A percentile compares a stretch with the other conserved stretches of the same genome.
Evolutionary conservation across 2,888 invertebrate genomes (phyloP).

Genomic region (Pherbina coryleti): DNA sequence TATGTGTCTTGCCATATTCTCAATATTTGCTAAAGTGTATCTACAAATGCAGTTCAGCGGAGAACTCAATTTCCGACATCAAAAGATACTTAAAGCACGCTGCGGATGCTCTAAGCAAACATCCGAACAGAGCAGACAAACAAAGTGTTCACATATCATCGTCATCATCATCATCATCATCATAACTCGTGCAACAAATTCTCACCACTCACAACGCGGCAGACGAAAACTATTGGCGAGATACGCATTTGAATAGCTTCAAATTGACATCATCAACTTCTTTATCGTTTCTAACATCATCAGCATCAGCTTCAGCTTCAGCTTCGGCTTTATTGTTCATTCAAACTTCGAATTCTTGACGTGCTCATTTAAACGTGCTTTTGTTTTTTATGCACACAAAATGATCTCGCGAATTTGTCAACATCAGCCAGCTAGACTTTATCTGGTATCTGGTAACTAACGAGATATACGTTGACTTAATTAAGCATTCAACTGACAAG

Average conservation of each 20-base stretch:
- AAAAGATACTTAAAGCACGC: constrained; percentile 18
- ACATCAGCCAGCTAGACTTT: background rate
- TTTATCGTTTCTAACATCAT: background rate
- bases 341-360: background rate
- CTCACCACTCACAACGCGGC: background rate
- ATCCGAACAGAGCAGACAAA: background rate
- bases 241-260: background rate
- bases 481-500: constrained; percentile 29
- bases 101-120: constrained; percentile 20
- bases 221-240: background rate
- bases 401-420: constrained; percentile 23
- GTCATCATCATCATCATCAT: background rate
- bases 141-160: background rate
- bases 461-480: constrained; percentile 14
- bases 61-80: constrained; percentile 16
- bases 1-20: background rate
- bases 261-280: constrained; percentile 12
- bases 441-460: background rate
- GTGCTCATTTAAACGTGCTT: constrained; percentile 20
- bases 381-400: background rate
- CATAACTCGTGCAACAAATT: background rate
- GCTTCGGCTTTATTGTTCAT: too few species aligned
- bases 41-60: constrained; percentile 3
- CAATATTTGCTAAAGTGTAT: constrained; percentile 18
- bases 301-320: background rate